Conservation (phyloP, 1,140 invertebrate species). For the Cotesia vestalis region DNA sequence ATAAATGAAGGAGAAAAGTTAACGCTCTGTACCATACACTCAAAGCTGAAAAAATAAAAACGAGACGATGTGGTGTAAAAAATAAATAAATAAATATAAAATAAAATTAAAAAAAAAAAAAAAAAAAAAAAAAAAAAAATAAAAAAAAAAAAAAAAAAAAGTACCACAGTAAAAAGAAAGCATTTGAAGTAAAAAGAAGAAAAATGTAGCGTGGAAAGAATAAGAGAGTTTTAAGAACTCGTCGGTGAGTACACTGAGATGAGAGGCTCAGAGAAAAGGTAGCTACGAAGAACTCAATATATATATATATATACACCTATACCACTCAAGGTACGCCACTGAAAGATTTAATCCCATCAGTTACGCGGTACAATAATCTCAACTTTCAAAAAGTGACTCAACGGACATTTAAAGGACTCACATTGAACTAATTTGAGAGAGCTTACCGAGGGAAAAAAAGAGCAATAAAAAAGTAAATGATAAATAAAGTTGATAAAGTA, state of each 20-base stretch:
- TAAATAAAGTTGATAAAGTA: background rate
- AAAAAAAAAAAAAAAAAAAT: background rate
- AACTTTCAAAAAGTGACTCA: conserved; percentile 41
- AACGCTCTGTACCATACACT: conserved; percentile 5
- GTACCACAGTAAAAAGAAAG: background rate
- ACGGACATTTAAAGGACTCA: conserved; percentile 49
- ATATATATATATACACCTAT: background rate
- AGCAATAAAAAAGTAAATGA: background rate
- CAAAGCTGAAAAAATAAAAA: conserved; percentile 21
- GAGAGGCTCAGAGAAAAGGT: conserved; percentile 39
- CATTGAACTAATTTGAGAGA: conserved; percentile 17
- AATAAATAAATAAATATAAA: conserved; percentile 4
- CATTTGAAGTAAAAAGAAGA: conserved; percentile 5
- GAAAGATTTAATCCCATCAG: conserved; percentile 37
- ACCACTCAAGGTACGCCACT: conserved; percentile 31
- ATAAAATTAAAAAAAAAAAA: background rate
- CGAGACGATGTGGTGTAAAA: conserved; percentile 15
- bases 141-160: background rate
- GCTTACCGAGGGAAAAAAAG: background rate
- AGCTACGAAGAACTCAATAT: conserved; percentile 43
- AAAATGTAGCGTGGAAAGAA: conserved; percentile 19
- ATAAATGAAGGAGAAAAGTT: conserved; percentile 20
- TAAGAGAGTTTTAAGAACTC: conserved; percentile 30
- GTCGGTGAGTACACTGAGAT: conserved; percentile 22
- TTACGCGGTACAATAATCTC: conserved; percentile 34